A percentile compares a stretch with the other conserved stretches of the same genome.
Evolutionary conservation across 53 echinoderm and acorn worm species (phyloP).

Genomic region (Zoroaster sp.): DNA sequence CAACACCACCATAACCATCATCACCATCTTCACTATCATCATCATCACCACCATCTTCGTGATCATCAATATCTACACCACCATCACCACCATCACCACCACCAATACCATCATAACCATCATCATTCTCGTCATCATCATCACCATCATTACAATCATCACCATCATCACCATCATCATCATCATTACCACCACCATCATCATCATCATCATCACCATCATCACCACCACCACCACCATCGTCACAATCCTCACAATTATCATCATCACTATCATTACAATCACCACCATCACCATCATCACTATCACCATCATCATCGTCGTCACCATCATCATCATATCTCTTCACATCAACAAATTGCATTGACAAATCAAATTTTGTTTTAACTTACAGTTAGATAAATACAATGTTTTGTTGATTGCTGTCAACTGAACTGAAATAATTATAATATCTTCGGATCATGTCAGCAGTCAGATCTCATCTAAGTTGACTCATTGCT

Average conservation of each 20-base stretch:
- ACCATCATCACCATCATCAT: background rate
- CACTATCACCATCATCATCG: background rate
- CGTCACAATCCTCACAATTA: background rate
- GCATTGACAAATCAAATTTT: too few relatives aligned
- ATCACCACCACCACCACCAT: background rate
- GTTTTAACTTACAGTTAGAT: too few relatives aligned
- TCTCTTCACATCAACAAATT: too few relatives aligned
- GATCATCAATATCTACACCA: background rate
- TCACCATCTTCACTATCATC: too few relatives aligned
- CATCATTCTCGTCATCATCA: background rate
- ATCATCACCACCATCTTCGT: background rate
- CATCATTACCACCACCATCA: background rate
- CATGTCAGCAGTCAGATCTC: too few relatives aligned
- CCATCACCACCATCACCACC: background rate
- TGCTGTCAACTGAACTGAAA: too few relatives aligned
- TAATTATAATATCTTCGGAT: too few relatives aligned
- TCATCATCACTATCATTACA: background rate
- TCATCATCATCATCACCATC: background rate
- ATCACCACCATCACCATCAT: background rate
- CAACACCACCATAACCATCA: too few relatives aligned
- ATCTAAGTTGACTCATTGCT: too few relatives aligned
- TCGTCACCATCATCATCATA: background rate
- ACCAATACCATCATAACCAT: too few relatives aligned
- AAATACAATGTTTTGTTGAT: too few relatives aligned
- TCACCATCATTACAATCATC: background rate